Base-by-base conservation (phyloP, 2,113 vertebrate genomes). In the Caracal caracal region DNA sequence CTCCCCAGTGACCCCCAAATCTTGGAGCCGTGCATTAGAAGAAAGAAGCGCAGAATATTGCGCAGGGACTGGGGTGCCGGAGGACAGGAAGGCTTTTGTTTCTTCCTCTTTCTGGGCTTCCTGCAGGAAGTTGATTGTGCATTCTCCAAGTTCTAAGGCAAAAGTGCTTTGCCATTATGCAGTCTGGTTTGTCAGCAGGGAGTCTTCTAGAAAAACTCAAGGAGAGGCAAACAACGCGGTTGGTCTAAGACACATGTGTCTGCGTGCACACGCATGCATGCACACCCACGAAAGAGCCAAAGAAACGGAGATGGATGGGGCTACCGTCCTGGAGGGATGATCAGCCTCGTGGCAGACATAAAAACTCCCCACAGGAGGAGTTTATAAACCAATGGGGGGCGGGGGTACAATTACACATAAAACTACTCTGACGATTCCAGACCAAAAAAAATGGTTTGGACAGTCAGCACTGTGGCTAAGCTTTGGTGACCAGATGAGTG, bases 71-170 rank as follows among this genome's bases (percentile, higher is more conserved):
- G 56, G 70, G 79, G 59, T 47, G 53, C 59, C 40, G 13, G n/a
- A 53, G n/a, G 56, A 79, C 53, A 26, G 30, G 81, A 63, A 26
- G 24, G 20, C 26, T 35, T 76, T 80, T 30, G 10, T 40, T 35
- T 66, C 59, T 49, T 81, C 28, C 56, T 37, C 43, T 96, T 84
- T 61, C 90, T 86, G 78, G 35, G 63, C 40, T 94, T 94, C 65
- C 93, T 73, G 40, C 33, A 85, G 92, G 90, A 94, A 90, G 89
- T 6, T 10, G 17, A n/a, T 65, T 35, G 28, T 89, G 17, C 35
- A 24, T 47, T 85, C 94, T 94, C 33, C 5, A 65, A 20, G 35
- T 66, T 93, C 51, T 82, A 59, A 88, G 71, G 89, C 13, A 56
- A 56, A 75, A 19, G 37, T 3, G 19, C 59, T 80, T 79, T 73